Evolutionary conservation across 2,797 vertebrate species (phyloP).

Genomic region (Carduelis carduelis): DNA sequence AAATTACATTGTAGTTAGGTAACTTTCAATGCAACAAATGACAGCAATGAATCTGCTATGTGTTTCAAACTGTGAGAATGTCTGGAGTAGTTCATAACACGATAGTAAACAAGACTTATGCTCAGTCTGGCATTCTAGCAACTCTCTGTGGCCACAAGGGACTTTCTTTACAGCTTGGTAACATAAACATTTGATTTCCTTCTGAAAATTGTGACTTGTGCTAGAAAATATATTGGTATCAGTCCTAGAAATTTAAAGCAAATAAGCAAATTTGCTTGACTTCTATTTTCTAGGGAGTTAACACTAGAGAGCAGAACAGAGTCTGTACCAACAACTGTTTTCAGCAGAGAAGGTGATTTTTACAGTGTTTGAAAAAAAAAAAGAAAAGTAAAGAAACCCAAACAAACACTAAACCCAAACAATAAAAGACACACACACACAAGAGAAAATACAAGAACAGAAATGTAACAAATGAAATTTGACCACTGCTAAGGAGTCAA

Average conservation of each 20-base stretch:
- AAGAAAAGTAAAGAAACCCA: neutral
- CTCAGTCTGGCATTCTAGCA: neutral
- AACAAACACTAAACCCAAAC: neutral
- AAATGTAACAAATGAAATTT: neutral
- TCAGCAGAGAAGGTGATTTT: neutral
- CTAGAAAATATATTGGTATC: neutral
- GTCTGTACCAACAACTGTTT: neutral
- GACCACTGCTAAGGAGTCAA: neutral
- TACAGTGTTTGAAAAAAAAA: accelerated
- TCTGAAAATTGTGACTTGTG: neutral
- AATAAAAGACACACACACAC: too few species aligned
- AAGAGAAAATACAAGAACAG: neutral
- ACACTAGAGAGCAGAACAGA: neutral
- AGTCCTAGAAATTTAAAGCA: neutral
- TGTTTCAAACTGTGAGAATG: neutral
- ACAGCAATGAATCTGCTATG: neutral
- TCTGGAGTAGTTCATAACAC: neutral
- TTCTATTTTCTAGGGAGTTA: neutral
- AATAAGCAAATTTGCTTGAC: neutral
- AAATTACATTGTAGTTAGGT: neutral
- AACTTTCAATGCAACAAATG: neutral
- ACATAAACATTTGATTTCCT: neutral
- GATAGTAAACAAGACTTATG: neutral
- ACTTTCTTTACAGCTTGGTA: neutral
- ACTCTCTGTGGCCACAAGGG: neutral